Evolutionary conservation across 2,113 vertebrate species (phyloP), one percentile per base, ranked within the genome.

Genomic region (Mellivora capensis): DNA sequence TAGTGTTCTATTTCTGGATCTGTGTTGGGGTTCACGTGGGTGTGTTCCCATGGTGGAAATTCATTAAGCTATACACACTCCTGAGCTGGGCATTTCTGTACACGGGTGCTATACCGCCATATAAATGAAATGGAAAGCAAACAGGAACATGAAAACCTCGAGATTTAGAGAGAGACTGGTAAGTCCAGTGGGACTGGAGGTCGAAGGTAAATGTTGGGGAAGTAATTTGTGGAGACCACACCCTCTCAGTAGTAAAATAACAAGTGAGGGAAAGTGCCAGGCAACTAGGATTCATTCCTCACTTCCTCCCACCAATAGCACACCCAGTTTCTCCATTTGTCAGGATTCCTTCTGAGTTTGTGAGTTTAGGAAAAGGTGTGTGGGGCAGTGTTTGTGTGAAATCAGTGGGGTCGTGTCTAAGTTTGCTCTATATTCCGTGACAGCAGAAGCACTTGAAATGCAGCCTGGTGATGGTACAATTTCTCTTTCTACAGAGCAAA

Each of bases 231-330:
- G 44, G 39, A 34, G 59, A 86, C 31, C 80, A 96, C 59, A 15
- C 47, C 47, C 67, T 76, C 49, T 72, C 4, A 4, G 13, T 29
- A 34, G 17, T 54, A 34, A 92, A 95, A 47, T 37, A 37, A 25
- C 11, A 62, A 52, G 10, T 15, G 20, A 18, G 18, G 20, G 21
- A 18, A 42, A 74, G n/a, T 27, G 5, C 29, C n/a, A 17, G 2
- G 9, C 5, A 21, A 31, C 20, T 67, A 25, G 1, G 3, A 34
- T 3, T 1, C 4, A 1, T 31, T 27, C 7, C 39, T 59, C 27
- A 27, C 12, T 8, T 6, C 15, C 21, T 77, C 34, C 52, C 17
- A 18, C 23, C 31, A 25, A 4, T 15, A 18, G 12, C 15, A 29
- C 42, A 27, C 47, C 25, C 7, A 29, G n/a, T 52, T 85, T 23